Conservation (phyloP, 2,888 invertebrate species). For the Dasysyrphus albostriatus region DNA sequence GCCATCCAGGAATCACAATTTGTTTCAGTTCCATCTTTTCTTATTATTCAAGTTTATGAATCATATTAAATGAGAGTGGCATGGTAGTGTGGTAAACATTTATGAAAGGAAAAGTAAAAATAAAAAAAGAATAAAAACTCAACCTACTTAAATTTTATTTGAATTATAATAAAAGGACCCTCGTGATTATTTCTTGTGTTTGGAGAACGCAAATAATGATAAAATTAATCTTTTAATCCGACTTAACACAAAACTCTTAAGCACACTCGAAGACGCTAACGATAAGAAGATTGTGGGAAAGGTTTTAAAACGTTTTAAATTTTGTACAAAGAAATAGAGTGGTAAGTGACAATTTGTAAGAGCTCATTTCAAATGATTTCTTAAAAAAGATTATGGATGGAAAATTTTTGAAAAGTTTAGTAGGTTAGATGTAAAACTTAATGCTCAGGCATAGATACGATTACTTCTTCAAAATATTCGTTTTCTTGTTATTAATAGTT, state of each 20-base stretch:
- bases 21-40: background rate
- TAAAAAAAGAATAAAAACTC: background rate
- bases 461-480: too few relatives aligned
- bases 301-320: constrained; percentile 8
- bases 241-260: constrained; percentile 27
- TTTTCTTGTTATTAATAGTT: too few relatives aligned
- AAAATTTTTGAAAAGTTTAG: too few relatives aligned
- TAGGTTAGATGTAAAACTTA: too few relatives aligned
- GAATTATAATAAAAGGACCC: constrained; percentile 59
- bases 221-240: constrained; percentile 42
- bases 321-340: background rate
- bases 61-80: constrained; percentile 58
- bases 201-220: constrained; percentile 45
- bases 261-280: background rate
- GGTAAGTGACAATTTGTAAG: background rate
- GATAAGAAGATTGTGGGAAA: constrained; percentile 9
- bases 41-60: constrained; percentile 39
- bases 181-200: constrained; percentile 42
- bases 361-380: background rate
- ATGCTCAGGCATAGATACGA: too few relatives aligned
- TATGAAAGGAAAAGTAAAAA: constrained; percentile 42
- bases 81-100: constrained; percentile 46
- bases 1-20: constrained; percentile 27
- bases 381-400: background rate
- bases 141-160: constrained; percentile 50